Evolutionary conservation across 2,113 vertebrate species (phyloP).

Genomic region (Carassius auratus): DNA sequence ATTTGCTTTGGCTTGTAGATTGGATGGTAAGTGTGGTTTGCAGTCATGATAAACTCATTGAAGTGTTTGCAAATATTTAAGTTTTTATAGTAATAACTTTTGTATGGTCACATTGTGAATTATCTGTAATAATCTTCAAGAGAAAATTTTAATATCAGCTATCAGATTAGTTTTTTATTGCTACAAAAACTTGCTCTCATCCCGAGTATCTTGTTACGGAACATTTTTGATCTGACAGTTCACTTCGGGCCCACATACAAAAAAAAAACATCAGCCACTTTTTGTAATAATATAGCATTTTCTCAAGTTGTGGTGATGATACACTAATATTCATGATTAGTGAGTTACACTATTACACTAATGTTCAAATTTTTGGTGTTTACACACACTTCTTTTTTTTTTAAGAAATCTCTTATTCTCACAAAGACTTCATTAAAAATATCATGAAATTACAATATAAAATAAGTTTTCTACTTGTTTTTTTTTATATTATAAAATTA

Average conservation of each 20-base stretch:
- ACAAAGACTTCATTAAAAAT: no score
- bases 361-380: no score
- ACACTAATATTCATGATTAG: background rate
- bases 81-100: background rate
- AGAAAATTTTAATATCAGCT: background rate
- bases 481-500: background rate
- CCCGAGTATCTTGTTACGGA: background rate
- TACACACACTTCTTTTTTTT: no score
- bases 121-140: background rate
- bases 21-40: background rate
- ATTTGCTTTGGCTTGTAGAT: background rate
- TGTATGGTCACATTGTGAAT: background rate
- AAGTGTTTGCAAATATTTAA: background rate
- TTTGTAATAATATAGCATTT: background rate
- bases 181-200: background rate
- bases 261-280: background rate
- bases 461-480: no score
- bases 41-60: background rate
- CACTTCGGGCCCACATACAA: background rate
- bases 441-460: no score
- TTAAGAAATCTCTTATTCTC: no score
- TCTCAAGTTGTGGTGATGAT: background rate
- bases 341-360: background rate
- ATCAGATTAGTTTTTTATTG: background rate
- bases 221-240: background rate